Evolutionary conservation across 2,888 invertebrate species (phyloP).

Genomic region (Drosophila fulvimacula): DNA sequence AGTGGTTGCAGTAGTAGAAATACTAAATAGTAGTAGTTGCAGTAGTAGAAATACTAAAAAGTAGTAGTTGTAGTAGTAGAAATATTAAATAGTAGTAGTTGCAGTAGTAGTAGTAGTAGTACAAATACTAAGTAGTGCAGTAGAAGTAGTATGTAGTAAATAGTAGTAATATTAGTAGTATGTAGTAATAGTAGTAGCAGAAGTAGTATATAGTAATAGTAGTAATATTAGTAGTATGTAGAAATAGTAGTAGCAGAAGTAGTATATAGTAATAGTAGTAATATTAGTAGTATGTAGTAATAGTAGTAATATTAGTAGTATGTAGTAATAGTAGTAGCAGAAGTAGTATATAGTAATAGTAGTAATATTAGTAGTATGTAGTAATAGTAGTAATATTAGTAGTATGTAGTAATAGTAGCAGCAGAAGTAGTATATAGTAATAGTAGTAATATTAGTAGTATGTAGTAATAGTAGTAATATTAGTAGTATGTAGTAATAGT

Average conservation of each 20-base stretch:
- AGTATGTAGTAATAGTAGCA: neutral
- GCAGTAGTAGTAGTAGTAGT: too few relatives aligned
- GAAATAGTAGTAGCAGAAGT: neutral
- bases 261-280: too few relatives aligned
- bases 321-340: neutral
- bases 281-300: too few relatives aligned
- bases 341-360: neutral
- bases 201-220: too few relatives aligned
- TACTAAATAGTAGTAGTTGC: too few relatives aligned
- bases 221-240: neutral
- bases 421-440: neutral
- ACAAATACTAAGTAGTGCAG: neutral
- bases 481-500: neutral
- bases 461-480: neutral
- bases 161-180: neutral
- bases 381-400: neutral
- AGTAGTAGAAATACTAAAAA: too few relatives aligned
- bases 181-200: neutral
- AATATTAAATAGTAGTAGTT: too few relatives aligned
- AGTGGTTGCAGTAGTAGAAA: too few relatives aligned
- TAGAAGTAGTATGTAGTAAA: neutral
- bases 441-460: neutral
- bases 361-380: neutral
- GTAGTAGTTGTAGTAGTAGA: too few relatives aligned
- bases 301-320: neutral